These are phyloP conservation scores for Hemibagrus guttatus DNA, from an alignment of 2,797 vertebrate species.

Conservation along the genomic window DNA sequence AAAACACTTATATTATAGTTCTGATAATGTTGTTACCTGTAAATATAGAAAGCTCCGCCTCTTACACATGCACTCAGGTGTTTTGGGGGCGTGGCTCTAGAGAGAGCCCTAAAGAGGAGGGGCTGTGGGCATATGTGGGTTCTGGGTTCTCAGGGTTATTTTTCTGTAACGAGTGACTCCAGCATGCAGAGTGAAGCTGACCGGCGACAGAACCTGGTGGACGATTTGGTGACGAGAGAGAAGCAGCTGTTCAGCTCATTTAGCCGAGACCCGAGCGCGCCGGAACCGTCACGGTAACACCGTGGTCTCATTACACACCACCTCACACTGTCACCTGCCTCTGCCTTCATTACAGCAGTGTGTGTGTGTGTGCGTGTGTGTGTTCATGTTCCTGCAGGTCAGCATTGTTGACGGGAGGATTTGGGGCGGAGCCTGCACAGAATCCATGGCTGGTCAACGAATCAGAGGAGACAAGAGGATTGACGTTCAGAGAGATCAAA, in stretches of 20 bases:
- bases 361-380: conserved; percentile 17
- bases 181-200: conserved; percentile 96
- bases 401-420: conserved; percentile 79
- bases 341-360: not conserved
- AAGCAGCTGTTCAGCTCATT: conserved; percentile 86
- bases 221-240: conserved; percentile 89
- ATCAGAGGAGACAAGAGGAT: conserved; percentile 87
- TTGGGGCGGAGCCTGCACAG: conserved; percentile 63
- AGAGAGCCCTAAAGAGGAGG: not conserved
- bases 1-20: not conserved
- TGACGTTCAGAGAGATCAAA: conserved; percentile 86
- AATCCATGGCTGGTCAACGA: conserved; percentile 94
- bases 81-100: not conserved
- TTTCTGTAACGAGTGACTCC: conserved; percentile 61
- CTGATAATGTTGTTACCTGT: not conserved
- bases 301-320: not conserved
- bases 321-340: not conserved
- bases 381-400: conserved; percentile 70
- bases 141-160: not conserved
- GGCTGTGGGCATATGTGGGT: not conserved
- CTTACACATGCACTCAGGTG: not conserved
- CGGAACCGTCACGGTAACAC: conserved; percentile 84
- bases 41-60: not conserved
- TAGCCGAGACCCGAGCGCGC: conserved; percentile 80
- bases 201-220: conserved; percentile 90